phyloP scores from a whole-genome alignment of 2,797 vertebrate species.

The Trachurus trachurus region DNA sequence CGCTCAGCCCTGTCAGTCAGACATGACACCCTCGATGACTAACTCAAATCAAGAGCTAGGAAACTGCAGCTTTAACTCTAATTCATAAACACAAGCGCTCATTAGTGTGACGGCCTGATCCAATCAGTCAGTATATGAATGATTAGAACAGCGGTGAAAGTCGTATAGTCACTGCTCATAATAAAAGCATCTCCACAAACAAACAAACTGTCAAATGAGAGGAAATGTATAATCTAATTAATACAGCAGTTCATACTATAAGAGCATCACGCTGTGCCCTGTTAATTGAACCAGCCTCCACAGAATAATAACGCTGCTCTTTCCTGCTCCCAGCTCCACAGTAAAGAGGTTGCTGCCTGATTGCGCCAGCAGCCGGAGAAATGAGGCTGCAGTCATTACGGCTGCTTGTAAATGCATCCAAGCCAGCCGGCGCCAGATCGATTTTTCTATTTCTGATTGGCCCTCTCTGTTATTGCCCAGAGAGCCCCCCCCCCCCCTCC shows the following conservation, averaged over 20 bases:
- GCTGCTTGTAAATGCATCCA: conserved; percentile 79
- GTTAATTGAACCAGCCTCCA: conserved; percentile 40
- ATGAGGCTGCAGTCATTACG: conserved; percentile 76
- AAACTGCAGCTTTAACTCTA: neutral
- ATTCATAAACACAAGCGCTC: neutral
- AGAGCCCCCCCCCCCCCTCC: conserved; percentile 36
- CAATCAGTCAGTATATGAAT: neutral
- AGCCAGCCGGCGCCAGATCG: conserved; percentile 77
- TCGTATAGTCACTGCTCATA: neutral
- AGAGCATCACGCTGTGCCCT: conserved; percentile 5
- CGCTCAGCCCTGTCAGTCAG: neutral
- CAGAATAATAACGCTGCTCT: conserved; percentile 43
- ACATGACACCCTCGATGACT: neutral
- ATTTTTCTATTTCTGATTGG: conserved; percentile 83
- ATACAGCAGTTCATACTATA: neutral
- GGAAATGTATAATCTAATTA: neutral
- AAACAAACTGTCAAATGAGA: neutral
- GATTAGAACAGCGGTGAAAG: neutral
- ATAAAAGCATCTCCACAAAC: neutral
- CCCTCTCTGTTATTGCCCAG: conserved; percentile 63
- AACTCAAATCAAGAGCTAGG: neutral
- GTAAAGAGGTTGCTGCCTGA: conserved; percentile 55
- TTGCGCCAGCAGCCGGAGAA: conserved; percentile 71
- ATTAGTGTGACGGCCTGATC: neutral
- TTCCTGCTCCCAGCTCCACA: conserved; percentile 38